Evolutionary conservation across 2,113 vertebrate species (phyloP).

Genomic region (Taxidea taxus): DNA sequence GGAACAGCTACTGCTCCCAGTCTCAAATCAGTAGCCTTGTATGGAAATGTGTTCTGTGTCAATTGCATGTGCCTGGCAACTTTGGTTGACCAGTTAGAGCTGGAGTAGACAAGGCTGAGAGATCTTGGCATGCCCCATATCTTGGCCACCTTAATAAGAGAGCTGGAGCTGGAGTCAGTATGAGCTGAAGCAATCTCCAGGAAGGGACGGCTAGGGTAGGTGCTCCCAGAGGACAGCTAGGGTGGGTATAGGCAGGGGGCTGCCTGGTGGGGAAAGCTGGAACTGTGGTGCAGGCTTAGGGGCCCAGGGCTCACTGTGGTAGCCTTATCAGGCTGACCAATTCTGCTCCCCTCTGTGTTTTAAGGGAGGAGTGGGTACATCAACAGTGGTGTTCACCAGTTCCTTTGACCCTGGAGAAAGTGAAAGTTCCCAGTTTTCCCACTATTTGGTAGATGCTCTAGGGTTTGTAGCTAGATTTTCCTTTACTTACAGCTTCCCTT

Average conservation of each 20-base stretch:
- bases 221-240: not conserved
- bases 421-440: not conserved
- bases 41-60: not conserved
- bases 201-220: not conserved
- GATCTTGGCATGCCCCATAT: not conserved
- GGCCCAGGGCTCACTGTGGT: not conserved
- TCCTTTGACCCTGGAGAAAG: not conserved
- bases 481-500: not conserved
- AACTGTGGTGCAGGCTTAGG: not conserved
- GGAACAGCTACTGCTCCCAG: not conserved
- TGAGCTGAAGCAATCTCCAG: not conserved
- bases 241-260: not conserved
- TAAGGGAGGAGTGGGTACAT: not conserved
- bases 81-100: not conserved
- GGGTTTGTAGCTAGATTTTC: not conserved
- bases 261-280: not conserved
- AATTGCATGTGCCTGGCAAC: not conserved
- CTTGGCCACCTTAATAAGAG: not conserved
- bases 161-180: not conserved
- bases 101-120: not conserved
- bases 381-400: not conserved
- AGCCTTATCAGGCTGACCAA: not conserved
- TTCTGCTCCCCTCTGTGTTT: not conserved
- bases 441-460: not conserved
- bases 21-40: not conserved